These are phyloP conservation scores for Toxotes chatareus DNA, from an alignment of 2,113 vertebrate species.

Conservation along the genomic window DNA sequence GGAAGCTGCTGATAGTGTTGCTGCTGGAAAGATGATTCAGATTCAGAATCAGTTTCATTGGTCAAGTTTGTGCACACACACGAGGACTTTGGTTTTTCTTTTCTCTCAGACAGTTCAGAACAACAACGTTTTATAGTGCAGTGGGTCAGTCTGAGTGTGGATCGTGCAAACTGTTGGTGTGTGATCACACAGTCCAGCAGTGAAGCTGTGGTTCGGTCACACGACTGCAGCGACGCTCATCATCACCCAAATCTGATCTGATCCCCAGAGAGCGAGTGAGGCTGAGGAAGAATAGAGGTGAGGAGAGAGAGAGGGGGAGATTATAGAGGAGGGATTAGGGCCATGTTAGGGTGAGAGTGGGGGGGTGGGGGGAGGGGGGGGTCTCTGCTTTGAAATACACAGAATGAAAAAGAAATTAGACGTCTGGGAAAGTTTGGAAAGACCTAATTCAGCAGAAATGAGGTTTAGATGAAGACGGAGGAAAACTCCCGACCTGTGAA, in stretches of 20 bases:
- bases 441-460: not conserved
- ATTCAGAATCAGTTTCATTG: no score
- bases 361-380: not conserved
- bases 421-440: constrained; percentile 19
- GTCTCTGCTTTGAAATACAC: constrained; percentile 1
- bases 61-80: no score
- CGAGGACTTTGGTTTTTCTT: no score
- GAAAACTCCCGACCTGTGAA: no score
- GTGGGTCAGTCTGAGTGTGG: no score
- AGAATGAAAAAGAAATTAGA: constrained; percentile 35
- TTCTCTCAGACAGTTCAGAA: no score
- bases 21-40: not conserved
- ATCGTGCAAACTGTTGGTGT: not conserved
- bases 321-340: constrained; percentile 49
- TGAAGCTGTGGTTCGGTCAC: constrained; percentile 63
- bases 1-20: not conserved
- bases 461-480: not conserved
- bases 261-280: constrained; percentile 43
- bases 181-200: not conserved
- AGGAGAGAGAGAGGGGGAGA: constrained; percentile 26
- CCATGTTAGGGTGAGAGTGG: not conserved
- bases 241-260: constrained; percentile 42
- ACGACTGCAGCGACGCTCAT: constrained; percentile 47
- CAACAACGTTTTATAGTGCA: no score
- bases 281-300: constrained; percentile 3